phyloP scores from a whole-genome alignment of 2,888 invertebrate genomes.

The Nymphalis polychloros region DNA sequence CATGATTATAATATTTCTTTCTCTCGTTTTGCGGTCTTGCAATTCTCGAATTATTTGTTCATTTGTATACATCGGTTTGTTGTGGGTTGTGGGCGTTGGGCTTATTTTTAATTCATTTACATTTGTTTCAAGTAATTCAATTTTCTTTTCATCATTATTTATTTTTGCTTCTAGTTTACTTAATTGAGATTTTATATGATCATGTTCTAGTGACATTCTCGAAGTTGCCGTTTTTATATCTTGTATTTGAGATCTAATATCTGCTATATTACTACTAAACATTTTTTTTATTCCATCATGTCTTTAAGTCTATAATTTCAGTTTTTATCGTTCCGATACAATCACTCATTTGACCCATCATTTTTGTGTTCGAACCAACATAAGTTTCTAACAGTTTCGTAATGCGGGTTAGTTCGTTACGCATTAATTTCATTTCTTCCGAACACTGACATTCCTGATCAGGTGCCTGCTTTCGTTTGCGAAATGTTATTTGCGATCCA shows the following conservation, averaged over 20 bases:
- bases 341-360: slow-evolving; percentile 22
- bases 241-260: slow-evolving; percentile 23
- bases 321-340: slow-evolving; percentile 22
- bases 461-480: slow-evolving; percentile 27
- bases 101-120: slow-evolving; percentile 15
- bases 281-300: slow-evolving; percentile 21
- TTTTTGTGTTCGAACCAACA: slow-evolving; percentile 21
- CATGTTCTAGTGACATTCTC: slow-evolving; percentile 20
- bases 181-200: slow-evolving; percentile 26
- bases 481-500: slow-evolving; percentile 23
- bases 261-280: slow-evolving; percentile 14
- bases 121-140: slow-evolving; percentile 22
- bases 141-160: slow-evolving; percentile 18
- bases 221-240: slow-evolving; percentile 15
- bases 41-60: slow-evolving; percentile 34
- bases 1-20: slow-evolving; percentile 27
- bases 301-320: slow-evolving; percentile 16
- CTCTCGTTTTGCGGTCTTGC: slow-evolving; percentile 31
- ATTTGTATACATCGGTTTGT: slow-evolving; percentile 14
- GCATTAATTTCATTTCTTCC: slow-evolving; percentile 25
- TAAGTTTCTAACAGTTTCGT: slow-evolving; percentile 30
- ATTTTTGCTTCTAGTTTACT: slow-evolving; percentile 24
- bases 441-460: slow-evolving; percentile 26
- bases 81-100: background rate
- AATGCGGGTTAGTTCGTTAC: slow-evolving; percentile 19